Evolutionary conservation across 2,888 invertebrate species (phyloP), one percentile per base, ranked within the genome.

Genomic region (Thysanoteuthis rhombus): DNA sequence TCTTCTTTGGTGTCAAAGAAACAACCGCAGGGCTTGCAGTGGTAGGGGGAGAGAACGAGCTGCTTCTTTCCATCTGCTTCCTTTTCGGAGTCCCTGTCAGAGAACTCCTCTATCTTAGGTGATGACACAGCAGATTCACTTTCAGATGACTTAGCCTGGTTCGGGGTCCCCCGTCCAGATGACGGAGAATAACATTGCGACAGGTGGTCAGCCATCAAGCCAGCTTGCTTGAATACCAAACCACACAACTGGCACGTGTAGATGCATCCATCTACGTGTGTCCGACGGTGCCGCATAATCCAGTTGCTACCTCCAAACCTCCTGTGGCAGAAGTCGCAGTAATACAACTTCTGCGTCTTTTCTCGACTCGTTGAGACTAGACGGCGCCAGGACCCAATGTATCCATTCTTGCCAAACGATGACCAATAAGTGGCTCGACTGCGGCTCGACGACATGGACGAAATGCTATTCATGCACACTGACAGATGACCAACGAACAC

Each of bases 281-380:
- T 42, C 12, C 91, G 40, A 42, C 91, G 91, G 91, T 91, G 91
- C 8, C 91, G 42, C 91, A 91, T 91, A 4, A 91, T 91, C 91
- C 91, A 91, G 28, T 91, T 91, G 42, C 91, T 91, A n/a, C 91
- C 91, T 40, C 42, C 91, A 42, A 91, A 91, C 42, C 32, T 40
- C 91, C n/a, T 91, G 16, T 28, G 91, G 42, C 91, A 91, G n/a
- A 91, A 91, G 42, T 91, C 91, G 36, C 91, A 91, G 42, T 91
- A 42, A 19, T 42, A 91, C 28, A 91, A n/a, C 91, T 42, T 91
- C 39, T 91, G 91, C 4, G 36, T 40, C 42, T 91, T 91, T 32
- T 91, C 42, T 42, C 91, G 28, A 42, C 42, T 42, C 19, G 91
- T n/a, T 19, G 42, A 91, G 39, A 91, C 91, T 5, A 91, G n/a